Base-by-base conservation (phyloP, 2,888 invertebrate genomes). In the Drepana falcataria region DNA sequence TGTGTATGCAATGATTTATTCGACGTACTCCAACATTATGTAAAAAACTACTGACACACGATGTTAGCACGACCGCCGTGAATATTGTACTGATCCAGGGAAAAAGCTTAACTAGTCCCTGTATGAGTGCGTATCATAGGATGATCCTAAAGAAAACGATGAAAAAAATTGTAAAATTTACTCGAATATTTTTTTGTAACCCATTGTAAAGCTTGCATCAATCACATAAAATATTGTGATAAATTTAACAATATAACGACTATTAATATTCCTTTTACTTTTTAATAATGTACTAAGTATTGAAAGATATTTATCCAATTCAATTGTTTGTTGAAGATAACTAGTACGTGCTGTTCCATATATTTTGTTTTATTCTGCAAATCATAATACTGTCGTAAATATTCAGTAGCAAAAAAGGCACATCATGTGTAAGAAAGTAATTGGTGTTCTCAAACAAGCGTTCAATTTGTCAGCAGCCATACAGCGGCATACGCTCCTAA, bases 391-490 rank as follows among this genome's bases (percentile, higher is more conserved):
- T n/a, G 21, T 5, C 0, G 2, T 2, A 41, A 6, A 2, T 41
- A 9, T 3, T 4, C n/a, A 41, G 33, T 6, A 6, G 6, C 6
- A 54, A 54, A 61, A 52, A 55, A 44, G 33, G 49, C 33, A 66
- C 84, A 82, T 64, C 78, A 81, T 84, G 62, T 59, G 64, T 59
- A 66, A 52, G 55, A 75, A 79, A 77, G 81, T 82, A 86, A 87
- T 87, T 81, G 76, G 65, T 75, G 75, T 76, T 79, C 9, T 57
- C 71, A 73, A 77, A 86, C 85, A 85, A 85, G 81, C 75, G 73
- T 68, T 74, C 75, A 85, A 89, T 83, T 87, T 86, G 83, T 73
- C 67, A 65, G 85, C 81, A 83, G 74, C 83, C 84, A 77, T 83
- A 84, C 63, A 80, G 69, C 57, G 64, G 59, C 61, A 58, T 67